Conservation (phyloP, 2,113 vertebrate genomes). For the Ariopsis seemanni region DNA sequence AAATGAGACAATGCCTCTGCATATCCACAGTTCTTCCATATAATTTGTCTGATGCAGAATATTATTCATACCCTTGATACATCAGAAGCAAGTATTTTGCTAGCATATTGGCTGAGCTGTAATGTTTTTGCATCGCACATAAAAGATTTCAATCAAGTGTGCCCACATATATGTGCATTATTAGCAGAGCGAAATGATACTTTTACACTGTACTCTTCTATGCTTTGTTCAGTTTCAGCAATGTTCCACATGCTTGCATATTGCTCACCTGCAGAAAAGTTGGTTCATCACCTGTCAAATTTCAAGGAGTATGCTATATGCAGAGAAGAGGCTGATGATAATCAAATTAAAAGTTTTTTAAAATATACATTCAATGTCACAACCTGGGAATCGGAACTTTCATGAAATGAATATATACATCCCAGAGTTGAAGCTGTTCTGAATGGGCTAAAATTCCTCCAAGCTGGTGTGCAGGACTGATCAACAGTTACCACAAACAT, state of each 20-base stretch:
- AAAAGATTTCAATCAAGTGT: neutral
- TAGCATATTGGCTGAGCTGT: neutral
- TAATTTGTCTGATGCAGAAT: neutral
- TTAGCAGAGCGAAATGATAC: neutral
- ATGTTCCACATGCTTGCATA: neutral
- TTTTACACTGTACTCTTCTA: neutral
- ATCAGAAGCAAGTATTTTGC: neutral
- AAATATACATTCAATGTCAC: neutral
- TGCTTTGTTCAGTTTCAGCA: neutral
- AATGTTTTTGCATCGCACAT: neutral
- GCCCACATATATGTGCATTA: neutral
- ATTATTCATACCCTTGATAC: neutral
- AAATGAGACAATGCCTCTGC: neutral
- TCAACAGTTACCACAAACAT: too few relatives aligned
- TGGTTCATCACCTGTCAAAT: neutral
- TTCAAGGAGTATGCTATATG: neutral
- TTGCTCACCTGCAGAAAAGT: neutral
- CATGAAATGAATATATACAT: neutral
- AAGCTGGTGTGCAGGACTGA: too few relatives aligned
- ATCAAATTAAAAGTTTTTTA: neutral
- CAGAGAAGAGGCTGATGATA: neutral
- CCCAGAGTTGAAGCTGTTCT: too few relatives aligned
- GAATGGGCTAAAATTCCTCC: too few relatives aligned
- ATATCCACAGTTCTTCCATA: neutral
- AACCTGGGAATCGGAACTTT: neutral